phyloP scores from a whole-genome alignment of 2,888 invertebrate species.

The Epinotia brunnichana region DNA sequence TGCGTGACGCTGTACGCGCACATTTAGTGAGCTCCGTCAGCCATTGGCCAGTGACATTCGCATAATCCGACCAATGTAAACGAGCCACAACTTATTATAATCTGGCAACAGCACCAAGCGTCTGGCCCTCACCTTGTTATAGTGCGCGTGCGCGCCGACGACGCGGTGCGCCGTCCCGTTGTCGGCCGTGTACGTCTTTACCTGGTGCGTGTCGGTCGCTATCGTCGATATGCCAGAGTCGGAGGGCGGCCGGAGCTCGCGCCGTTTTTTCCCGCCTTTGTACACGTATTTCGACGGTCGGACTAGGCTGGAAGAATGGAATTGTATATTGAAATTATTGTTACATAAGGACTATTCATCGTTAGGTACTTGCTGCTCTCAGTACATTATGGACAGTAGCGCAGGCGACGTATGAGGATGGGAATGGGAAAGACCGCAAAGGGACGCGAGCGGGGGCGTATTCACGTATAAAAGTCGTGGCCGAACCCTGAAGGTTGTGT shows the following conservation, averaged over 20 bases:
- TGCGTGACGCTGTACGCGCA: neutral
- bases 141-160: conserved; percentile 92
- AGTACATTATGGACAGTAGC: too few species aligned
- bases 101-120: conserved; percentile 56
- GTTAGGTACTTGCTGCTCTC: too few species aligned
- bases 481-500: too few species aligned
- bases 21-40: neutral
- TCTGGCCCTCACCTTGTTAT: conserved; percentile 93
- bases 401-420: too few species aligned
- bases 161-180: conserved; percentile 92
- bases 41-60: neutral
- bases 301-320: conserved; percentile 65
- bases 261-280: conserved; percentile 80
- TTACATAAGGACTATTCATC: neutral
- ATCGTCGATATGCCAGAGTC: conserved; percentile 82
- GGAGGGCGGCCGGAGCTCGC: conserved; percentile 65
- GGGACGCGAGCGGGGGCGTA: too few species aligned
- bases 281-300: conserved; percentile 78
- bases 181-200: conserved; percentile 97
- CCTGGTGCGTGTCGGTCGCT: conserved; percentile 90
- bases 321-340: neutral
- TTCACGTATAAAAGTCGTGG: too few species aligned
- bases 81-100: neutral
- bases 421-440: too few species aligned
- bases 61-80: neutral